Base-by-base conservation (phyloP, 2,888 invertebrate genomes). In the Apodemia mormo region DNA sequence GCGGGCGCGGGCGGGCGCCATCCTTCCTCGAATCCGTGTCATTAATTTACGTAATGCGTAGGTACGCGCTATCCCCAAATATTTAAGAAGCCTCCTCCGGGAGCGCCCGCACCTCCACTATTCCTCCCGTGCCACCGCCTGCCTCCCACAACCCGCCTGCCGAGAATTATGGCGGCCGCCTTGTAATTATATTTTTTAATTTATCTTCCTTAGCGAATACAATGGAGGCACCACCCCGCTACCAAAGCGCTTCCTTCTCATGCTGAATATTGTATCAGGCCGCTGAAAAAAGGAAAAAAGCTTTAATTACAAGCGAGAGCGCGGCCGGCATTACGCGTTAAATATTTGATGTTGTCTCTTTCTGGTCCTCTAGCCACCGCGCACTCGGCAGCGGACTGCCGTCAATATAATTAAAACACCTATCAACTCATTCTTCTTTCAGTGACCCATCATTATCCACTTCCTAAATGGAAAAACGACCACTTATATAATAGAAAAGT, bases 161-260 rank as follows among this genome's bases (percentile, higher is more conserved):
- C 89, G 92, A 94, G 94, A 94, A 93, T 94, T 94, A 94, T 94
- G 94, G 94, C 94, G 94, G 94, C 93, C 94, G 94, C 94, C 93
- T 93, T 94, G 94, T 95, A 95, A 95, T 95, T 95, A 95, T 94
- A 94, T 95, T 95, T 95, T 95, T 95, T 95, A 95, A 95, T 95
- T 95, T 95, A 95, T 95, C 95, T 94, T 95, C 94, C 94, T 94
- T 94, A 94, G 94, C 93, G 94, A 92, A 90, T 92, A 94, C 93
- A 94, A 93, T 93, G 92, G 92, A 92, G 93, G 93, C 92, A 92
- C 93, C 93, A 90, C 93, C 93, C 91, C 85, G 90, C 92, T 90
- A 89, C 92, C 89, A 88, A 82, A 90, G 87, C 90, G 91, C 92
- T 91, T 92, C 92, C 92, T 92, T 91, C 92, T 92, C 90, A 90